These are phyloP conservation scores for Hymenochirus boettgeri DNA, from an alignment of 2,113 vertebrate species.

Conservation along the genomic window DNA sequence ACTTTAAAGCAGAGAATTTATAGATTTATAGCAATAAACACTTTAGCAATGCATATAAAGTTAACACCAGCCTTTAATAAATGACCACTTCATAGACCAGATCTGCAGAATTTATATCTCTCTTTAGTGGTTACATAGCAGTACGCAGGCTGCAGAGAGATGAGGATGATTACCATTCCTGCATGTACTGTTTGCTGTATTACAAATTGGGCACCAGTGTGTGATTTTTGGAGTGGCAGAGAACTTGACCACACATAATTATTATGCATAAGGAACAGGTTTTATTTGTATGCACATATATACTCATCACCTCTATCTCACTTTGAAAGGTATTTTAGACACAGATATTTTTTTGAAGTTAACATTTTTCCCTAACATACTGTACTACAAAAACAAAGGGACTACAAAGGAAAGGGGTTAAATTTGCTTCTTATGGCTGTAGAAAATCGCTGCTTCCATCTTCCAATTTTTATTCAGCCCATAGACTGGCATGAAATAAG, in stretches of 20 bases:
- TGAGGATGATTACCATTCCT: background rate
- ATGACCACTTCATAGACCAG: background rate
- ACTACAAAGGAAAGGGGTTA: constrained; percentile 13
- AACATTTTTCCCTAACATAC: too few species aligned
- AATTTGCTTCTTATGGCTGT: constrained; percentile 6
- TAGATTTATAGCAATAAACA: background rate
- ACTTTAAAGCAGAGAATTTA: background rate
- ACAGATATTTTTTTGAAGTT: too few species aligned
- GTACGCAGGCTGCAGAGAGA: background rate
- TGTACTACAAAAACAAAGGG: too few species aligned
- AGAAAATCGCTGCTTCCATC: constrained; percentile 2
- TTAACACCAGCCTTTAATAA: background rate
- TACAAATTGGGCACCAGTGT: background rate
- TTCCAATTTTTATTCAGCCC: constrained; percentile 29
- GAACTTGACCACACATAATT: background rate
- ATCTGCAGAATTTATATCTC: background rate
- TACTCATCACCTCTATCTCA: background rate
- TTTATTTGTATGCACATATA: background rate
- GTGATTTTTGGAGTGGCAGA: background rate
- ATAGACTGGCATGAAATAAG: constrained; percentile 40
- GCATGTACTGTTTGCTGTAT: background rate
- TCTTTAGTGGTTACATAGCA: background rate
- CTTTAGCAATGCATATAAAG: background rate
- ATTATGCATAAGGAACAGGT: background rate
- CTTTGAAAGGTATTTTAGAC: background rate